Percentiles rank a stretch among this genome's conserved stretches.
These are phyloP conservation scores for Eurystomus gularis DNA, from an alignment of 2,113 vertebrate genomes.

Conservation along the genomic window DNA sequence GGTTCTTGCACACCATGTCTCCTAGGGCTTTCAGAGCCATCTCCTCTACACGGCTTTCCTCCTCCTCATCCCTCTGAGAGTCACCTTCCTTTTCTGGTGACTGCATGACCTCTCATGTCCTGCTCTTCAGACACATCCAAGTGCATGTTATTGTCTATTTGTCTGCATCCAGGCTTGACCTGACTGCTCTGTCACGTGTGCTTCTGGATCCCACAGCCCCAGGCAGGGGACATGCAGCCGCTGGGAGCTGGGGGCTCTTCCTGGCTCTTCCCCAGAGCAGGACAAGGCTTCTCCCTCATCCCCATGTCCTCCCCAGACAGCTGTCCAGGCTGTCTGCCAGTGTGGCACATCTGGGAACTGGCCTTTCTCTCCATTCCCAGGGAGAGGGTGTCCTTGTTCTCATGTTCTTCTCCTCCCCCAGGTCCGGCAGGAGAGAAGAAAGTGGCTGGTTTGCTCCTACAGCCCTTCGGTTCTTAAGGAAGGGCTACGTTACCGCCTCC, in stretches of 20 bases:
- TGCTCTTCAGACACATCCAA: background rate
- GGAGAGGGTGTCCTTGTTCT: background rate
- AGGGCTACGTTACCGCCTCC: background rate
- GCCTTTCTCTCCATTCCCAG: background rate
- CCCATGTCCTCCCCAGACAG: background rate
- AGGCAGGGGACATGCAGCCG: fast-evolving
- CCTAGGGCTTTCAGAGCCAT: background rate
- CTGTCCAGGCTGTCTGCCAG: background rate
- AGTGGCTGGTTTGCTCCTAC: background rate
- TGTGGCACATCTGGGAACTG: background rate
- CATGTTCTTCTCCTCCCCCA: fast-evolving
- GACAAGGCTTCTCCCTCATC: background rate
- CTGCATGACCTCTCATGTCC: background rate
- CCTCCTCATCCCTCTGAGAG: background rate
- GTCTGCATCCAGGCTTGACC: background rate
- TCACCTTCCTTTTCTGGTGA: background rate
- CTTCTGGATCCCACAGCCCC: background rate
- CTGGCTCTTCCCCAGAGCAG: background rate
- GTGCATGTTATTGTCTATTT: fast-evolving
- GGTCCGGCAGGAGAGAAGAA: background rate
- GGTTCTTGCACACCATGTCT: fast-evolving
- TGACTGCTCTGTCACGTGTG: fast-evolving
- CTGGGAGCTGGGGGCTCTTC: background rate
- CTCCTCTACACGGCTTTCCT: fast-evolving
- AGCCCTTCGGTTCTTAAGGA: background rate